Percentiles rank a stretch among this genome's conserved stretches.
phyloP scores from a whole-genome alignment of 2,113 vertebrate genomes.

The Aptenodytes patagonicus region DNA sequence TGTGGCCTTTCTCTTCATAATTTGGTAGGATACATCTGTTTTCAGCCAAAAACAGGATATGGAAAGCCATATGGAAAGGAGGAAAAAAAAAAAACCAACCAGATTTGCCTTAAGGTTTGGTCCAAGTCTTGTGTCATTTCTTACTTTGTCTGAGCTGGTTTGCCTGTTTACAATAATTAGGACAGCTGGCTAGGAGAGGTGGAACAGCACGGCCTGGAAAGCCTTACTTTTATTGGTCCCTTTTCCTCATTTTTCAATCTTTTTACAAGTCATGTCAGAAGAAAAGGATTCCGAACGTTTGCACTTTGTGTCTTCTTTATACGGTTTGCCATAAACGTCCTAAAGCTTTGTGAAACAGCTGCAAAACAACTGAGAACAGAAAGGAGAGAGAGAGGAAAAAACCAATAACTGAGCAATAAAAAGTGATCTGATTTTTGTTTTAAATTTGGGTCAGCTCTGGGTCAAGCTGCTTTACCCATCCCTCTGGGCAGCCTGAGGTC shows the following conservation, averaged over 20 bases:
- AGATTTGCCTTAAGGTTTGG: neutral
- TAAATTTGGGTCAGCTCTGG: neutral
- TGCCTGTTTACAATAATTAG: neutral
- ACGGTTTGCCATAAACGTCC: neutral
- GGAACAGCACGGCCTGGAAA: neutral
- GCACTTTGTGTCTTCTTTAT: neutral
- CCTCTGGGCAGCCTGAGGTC: neutral
- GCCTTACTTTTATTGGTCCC: neutral
- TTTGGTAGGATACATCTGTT: neutral
- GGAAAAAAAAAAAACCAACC: neutral
- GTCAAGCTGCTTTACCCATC: neutral
- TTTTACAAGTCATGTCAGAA: neutral
- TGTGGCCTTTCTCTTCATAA: neutral
- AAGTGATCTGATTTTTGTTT: neutral
- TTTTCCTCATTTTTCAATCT: neutral
- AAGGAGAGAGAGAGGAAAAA: neutral
- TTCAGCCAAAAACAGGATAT: neutral
- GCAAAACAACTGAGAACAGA: neutral
- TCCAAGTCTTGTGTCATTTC: neutral
- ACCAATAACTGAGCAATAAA: rapidly evolving
- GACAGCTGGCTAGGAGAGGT: neutral
- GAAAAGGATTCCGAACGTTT: neutral
- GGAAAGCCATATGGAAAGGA: neutral
- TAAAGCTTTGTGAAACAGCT: neutral
- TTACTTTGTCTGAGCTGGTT: neutral